phyloP scores from a whole-genome alignment of 1,140 invertebrate genomes.

The Zeugodacus cucurbitae region DNA sequence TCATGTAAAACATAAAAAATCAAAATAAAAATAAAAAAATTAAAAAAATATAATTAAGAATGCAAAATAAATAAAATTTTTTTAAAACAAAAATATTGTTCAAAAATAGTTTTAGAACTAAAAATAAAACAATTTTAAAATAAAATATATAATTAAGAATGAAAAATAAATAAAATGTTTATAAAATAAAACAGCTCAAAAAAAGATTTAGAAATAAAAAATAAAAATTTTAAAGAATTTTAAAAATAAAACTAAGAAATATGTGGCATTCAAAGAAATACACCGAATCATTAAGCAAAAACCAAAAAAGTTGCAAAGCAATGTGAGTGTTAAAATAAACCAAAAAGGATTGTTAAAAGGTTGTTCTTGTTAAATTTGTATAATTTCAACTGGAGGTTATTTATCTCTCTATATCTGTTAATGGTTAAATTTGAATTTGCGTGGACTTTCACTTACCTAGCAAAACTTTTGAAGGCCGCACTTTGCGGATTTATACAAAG shows the following conservation, averaged over 20 bases:
- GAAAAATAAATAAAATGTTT: neutral
- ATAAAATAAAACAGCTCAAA: no score
- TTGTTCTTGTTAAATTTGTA: neutral
- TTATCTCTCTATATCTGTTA: neutral
- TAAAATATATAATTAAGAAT: neutral
- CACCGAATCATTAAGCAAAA: neutral
- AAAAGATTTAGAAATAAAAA: no score
- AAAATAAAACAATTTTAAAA: no score
- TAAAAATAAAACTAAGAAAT: neutral
- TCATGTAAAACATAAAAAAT: neutral
- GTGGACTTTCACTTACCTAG: conserved; percentile 83
- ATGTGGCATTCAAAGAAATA: neutral
- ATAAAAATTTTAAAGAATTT: neutral
- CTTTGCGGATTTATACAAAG: conserved; percentile 99
- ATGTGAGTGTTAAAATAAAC: conserved; percentile 12
- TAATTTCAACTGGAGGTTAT: conserved; percentile 1
- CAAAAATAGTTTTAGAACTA: neutral
- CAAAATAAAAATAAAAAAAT: neutral
- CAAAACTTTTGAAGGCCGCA: conserved; percentile 98
- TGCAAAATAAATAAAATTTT: neutral
- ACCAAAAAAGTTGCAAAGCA: neutral
- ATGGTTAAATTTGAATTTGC: neutral
- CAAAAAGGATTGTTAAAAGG: conserved; percentile 38
- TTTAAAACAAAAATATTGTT: neutral
- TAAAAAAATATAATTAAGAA: neutral